Conservation (phyloP, 2,888 invertebrate genomes). For the Stenodera caucasica region DNA sequence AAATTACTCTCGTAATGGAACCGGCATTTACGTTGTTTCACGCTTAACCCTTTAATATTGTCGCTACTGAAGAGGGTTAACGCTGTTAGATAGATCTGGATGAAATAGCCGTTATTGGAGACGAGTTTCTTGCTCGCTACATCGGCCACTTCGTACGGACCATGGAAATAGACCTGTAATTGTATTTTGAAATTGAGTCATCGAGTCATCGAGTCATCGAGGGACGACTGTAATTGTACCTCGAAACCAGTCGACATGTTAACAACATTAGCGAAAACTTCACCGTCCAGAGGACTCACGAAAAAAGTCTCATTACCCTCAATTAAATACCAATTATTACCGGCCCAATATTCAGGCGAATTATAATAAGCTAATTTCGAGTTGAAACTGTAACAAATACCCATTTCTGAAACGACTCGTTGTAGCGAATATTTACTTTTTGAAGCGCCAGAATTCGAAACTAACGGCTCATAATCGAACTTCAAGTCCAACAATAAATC, state of each 20-base stretch:
- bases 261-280: constrained; percentile 74
- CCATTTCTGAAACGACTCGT: constrained; percentile 69
- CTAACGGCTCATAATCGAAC: constrained; percentile 58
- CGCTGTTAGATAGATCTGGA: constrained; percentile 50
- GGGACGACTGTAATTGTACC: too few species aligned
- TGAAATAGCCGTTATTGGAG: constrained; percentile 46
- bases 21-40: constrained; percentile 69
- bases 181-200: neutral
- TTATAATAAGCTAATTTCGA: constrained; percentile 66
- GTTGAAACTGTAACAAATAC: constrained; percentile 70
- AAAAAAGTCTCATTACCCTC: constrained; percentile 57
- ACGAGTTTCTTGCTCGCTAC: constrained; percentile 58
- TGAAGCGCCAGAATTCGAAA: constrained; percentile 48
- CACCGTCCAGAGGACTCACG: constrained; percentile 73
- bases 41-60: constrained; percentile 54
- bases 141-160: constrained; percentile 69
- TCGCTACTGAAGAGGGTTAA: constrained; percentile 51
- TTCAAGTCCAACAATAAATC: constrained; percentile 61
- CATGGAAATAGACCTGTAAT: constrained; percentile 65
- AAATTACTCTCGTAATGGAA: constrained; percentile 68
- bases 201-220: too few species aligned
- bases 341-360: constrained; percentile 63
- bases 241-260: constrained; percentile 68
- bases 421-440: constrained; percentile 52
- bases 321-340: constrained; percentile 61